phyloP scores from a whole-genome alignment of 2,888 invertebrate genomes.

The Hemithea aestivaria region DNA sequence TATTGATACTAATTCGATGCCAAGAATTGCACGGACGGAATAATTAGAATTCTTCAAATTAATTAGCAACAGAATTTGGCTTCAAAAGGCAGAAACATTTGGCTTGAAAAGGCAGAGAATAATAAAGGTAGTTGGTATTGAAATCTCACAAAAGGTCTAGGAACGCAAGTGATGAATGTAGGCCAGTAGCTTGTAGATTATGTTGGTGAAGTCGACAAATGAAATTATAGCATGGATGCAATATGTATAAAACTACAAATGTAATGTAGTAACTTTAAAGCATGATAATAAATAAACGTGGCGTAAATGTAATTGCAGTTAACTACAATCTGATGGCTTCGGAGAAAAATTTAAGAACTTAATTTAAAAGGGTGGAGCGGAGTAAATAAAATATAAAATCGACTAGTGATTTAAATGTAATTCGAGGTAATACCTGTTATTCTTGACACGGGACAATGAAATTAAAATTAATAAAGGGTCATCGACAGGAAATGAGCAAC shows the following conservation, averaged over 20 bases:
- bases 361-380: conserved; percentile 17
- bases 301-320: conserved; percentile 1
- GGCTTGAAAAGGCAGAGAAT: conserved; percentile 16
- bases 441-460: conserved; percentile 26
- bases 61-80: conserved; percentile 17
- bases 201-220: too few species aligned
- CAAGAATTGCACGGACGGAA: conserved; percentile 16
- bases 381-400: conserved; percentile 4
- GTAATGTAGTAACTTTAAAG: too few species aligned
- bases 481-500: conserved; percentile 10
- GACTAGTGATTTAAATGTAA: conserved; percentile 16
- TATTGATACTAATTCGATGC: conserved; percentile 8
- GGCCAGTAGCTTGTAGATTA: too few species aligned
- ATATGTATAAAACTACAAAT: too few species aligned
- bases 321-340: conserved; percentile 17
- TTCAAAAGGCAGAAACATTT: conserved; percentile 18
- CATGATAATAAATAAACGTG: background rate
- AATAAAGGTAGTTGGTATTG: too few species aligned
- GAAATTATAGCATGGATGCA: too few species aligned
- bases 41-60: conserved; percentile 25
- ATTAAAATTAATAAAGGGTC: conserved; percentile 20
- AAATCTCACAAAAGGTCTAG: too few species aligned
- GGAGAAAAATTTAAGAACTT: conserved; percentile 16
- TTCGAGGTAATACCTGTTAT: conserved; percentile 28
- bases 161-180: too few species aligned